Base-by-base conservation (phyloP, 2,888 invertebrate species). In the Caenorhabditis japonica region DNA sequence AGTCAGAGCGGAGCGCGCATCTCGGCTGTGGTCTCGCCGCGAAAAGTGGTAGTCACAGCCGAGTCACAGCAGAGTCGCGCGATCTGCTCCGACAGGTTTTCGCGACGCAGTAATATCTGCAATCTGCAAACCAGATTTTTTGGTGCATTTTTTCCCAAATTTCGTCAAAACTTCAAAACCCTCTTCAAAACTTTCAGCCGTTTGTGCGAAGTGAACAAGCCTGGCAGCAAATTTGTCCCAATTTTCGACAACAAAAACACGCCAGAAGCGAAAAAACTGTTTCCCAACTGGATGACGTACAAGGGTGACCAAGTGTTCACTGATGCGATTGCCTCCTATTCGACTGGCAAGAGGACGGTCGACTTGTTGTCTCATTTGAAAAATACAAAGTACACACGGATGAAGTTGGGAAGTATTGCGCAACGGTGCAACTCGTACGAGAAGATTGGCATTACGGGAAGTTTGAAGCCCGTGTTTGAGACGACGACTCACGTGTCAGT, bases 191-290 rank as follows among this genome's bases (percentile, higher is more conserved):
- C 13, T 30, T n/a, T n/a, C n/a, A 64, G 64, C 23, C 64, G 64
- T 41, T 56, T 64, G 64, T 64, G 64, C 15, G 55, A 55, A 13
- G 41, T 64, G 12, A 49, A 49, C 34, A 55, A 56, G 55, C 55
- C 64, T 4, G 49, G 41, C 25, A 2, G 15, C 3, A 17, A 5
- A 7, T 64, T 64, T 15, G 7, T 21, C 13, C 47, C 64, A 7
- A 25, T 64, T 8, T 56, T 64, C 43, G 52, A 44, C 19, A 2
- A 19, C 2, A 21, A 51, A 3, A 46, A 23, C 4, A 30, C 10
- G 10, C 30, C 30, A 10, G 25, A 44, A 3, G 25, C 25, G 25
- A 27, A 34, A 3, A 12, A 17, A 1, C 19, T 0, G 2, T 56
- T 38, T 33, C 55, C 55, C 13, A 19, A 19, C 0, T 64, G 64